phyloP scores from a whole-genome alignment of 2,888 invertebrate genomes.

The Lymantria monacha region DNA sequence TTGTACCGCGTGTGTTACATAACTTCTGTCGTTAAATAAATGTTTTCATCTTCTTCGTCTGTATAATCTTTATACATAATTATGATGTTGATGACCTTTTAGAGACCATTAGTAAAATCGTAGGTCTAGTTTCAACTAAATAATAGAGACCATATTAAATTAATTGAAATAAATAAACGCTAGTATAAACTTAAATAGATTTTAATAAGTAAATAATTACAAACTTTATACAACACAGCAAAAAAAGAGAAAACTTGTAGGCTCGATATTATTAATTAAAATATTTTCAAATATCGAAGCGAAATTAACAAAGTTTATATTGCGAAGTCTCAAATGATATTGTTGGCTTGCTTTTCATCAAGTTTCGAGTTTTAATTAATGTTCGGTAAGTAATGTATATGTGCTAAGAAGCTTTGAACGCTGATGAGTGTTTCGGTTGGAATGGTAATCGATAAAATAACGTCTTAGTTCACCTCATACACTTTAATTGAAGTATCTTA shows the following conservation, averaged over 20 bases:
- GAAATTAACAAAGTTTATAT: constrained; percentile 8
- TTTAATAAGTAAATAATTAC: neutral
- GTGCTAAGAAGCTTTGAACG: neutral
- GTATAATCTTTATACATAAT: no score
- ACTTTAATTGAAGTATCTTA: neutral
- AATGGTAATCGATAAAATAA: neutral
- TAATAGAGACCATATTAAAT: no score
- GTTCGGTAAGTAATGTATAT: constrained; percentile 2
- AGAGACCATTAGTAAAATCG: no score
- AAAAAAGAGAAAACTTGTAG: neutral
- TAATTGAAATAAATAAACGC: no score
- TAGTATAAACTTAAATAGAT: no score
- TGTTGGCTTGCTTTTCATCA: constrained; percentile 7
- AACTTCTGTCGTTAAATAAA: no score
- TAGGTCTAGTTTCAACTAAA: no score
- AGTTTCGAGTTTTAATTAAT: constrained; percentile 7
- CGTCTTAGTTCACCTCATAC: neutral
- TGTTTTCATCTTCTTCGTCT: no score
- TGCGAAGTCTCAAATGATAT: constrained; percentile 10
- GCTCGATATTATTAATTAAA: neutral
- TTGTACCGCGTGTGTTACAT: no score
- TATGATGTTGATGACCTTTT: no score
- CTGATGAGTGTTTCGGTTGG: neutral
- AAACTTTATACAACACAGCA: neutral
- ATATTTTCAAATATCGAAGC: constrained; percentile 5